Evolutionary conservation across 2,797 vertebrate species (phyloP), one percentile per base, ranked within the genome.

Genomic region (Argyrosomus regius): DNA sequence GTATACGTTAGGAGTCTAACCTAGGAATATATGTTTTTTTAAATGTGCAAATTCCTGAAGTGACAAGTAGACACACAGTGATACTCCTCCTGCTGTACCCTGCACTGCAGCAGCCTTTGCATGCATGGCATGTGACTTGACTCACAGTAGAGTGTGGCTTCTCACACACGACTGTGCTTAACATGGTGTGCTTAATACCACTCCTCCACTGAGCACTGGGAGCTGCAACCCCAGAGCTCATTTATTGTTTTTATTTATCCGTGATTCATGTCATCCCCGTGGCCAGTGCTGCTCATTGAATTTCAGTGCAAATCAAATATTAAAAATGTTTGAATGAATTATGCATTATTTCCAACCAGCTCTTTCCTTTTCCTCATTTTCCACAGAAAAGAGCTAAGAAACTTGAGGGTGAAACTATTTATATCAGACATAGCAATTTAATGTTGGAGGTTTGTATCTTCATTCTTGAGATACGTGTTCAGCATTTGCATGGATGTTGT

Each of bases 401-500:
- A 96, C 96, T 98, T 96, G 97, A 99, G 97, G 98, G 97, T 94
- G 98, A 99, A 98, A 99, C 97, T 94, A 97, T 99, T 97, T 99
- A 99, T 98, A 98, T 99, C 97, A 99, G 98, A 93, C 98, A 99
- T 98, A 99, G 98, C 97, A 99, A 99, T 98, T 98, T 99, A 97
- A 99, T 99, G 98, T 97, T 99, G 97, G 98, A 99, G 98, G 98
- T 99, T 99, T 96, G 98, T 99, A 98, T 98, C 87, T 94, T 80
- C 54, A 92, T 84, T 96, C 86, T 53, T 78, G 64, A 78, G 50
- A 78, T 82, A 49, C 73, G 35, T 77, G 65, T 60, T 59, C 31
- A 75, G 28, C 64, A 72, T 81, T 69, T 92, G 90, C 88, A 88
- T 84, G 91, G 39, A 17, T 5, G 24, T 73, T 73, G 24, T 72